Evolutionary conservation across 2,888 invertebrate species (phyloP).

Genomic region (Lumbricus terrestris): DNA sequence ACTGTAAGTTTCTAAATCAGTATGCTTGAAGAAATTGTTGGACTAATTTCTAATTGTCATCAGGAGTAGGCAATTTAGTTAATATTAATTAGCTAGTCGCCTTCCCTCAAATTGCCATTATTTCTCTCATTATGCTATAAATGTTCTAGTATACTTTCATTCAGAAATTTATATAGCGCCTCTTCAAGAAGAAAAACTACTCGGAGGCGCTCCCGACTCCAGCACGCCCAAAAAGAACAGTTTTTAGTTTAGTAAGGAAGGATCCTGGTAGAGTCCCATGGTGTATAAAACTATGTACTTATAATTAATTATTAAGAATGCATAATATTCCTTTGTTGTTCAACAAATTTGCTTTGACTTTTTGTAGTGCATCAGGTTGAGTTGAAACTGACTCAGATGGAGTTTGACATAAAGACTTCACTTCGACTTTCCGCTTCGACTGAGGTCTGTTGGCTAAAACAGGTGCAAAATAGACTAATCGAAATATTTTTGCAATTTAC

Average conservation of each 20-base stretch:
- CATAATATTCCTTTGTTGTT: neutral
- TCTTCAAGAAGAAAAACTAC: no score
- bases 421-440: neutral
- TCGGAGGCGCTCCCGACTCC: no score
- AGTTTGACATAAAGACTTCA: conserved; percentile 29
- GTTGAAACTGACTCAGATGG: conserved; percentile 27
- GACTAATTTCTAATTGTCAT: neutral
- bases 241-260: no score
- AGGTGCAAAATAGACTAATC: no score
- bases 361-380: conserved; percentile 23
- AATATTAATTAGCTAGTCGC: neutral
- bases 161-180: no score
- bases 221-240: no score
- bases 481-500: neutral
- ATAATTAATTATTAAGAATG: no score
- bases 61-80: neutral
- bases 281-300: no score
- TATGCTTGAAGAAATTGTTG: neutral
- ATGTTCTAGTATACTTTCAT: neutral
- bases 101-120: neutral
- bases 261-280: no score
- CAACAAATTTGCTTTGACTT: neutral
- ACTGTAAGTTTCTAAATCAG: neutral
- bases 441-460: neutral
- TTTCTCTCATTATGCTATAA: neutral